Evolutionary conservation across 2,888 invertebrate genomes (phyloP).

Genomic region (Synanthedon vespiformis): DNA sequence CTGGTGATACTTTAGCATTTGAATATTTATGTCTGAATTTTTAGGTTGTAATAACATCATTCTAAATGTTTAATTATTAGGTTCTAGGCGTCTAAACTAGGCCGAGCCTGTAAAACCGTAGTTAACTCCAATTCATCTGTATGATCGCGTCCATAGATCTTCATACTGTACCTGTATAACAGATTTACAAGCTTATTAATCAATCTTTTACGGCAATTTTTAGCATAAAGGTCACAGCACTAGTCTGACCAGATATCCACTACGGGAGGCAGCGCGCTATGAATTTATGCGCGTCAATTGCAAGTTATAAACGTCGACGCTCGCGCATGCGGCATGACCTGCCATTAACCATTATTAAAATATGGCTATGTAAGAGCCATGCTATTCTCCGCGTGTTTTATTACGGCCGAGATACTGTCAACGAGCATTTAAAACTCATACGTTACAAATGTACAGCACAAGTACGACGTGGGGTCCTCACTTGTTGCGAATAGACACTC

Average conservation of each 20-base stretch:
- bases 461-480: slow-evolving; percentile 37
- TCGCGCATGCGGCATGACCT: slow-evolving; percentile 53
- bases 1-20: too few species aligned
- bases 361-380: slow-evolving; percentile 60
- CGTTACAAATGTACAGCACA: slow-evolving; percentile 51
- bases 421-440: slow-evolving; percentile 62
- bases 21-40: too few species aligned
- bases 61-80: too few species aligned
- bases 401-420: slow-evolving; percentile 61
- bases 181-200: slow-evolving; percentile 5
- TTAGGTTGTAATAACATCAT: too few species aligned
- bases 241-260: slow-evolving; percentile 23
- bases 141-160: background rate
- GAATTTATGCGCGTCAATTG: slow-evolving; percentile 61
- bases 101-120: too few species aligned
- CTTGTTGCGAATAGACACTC: too few species aligned
- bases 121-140: too few species aligned
- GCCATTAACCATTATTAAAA: slow-evolving; percentile 69
- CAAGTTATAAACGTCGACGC: slow-evolving; percentile 62
- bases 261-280: slow-evolving; percentile 42
- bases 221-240: slow-evolving; percentile 33
- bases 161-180: background rate
- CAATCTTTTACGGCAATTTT: slow-evolving; percentile 30
- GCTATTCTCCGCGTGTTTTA: slow-evolving; percentile 66
- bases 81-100: too few species aligned